phyloP scores from a whole-genome alignment of 1,140 invertebrate genomes.

The Meloidogyne hapla region DNA sequence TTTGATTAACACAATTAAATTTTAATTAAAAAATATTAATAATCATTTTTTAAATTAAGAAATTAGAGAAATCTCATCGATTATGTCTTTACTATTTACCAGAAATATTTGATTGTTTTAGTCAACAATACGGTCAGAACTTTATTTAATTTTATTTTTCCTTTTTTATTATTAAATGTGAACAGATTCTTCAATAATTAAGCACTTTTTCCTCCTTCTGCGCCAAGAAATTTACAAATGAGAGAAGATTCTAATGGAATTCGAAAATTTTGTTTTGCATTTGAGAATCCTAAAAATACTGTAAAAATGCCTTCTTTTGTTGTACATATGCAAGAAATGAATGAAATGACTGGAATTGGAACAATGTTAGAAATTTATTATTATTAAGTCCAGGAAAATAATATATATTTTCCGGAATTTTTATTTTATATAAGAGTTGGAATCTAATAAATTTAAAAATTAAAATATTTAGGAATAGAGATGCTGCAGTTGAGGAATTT shows the following conservation, averaged over 20 bases:
- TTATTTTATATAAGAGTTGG: too few relatives aligned
- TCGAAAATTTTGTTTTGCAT: conserved; percentile 21
- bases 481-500: conserved; percentile 5
- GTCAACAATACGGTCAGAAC: conserved; percentile 34
- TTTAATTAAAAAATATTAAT: too few relatives aligned
- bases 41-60: conserved; percentile 34
- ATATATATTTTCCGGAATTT: too few relatives aligned
- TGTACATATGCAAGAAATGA: conserved; percentile 9
- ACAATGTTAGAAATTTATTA: too few relatives aligned
- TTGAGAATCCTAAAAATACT: conserved; percentile 1
- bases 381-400: background rate
- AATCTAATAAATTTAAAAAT: too few relatives aligned
- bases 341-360: background rate
- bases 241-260: background rate
- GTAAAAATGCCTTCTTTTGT: background rate
- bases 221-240: conserved; percentile 34
- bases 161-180: background rate
- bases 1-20: too few relatives aligned
- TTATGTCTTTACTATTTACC: conserved; percentile 49
- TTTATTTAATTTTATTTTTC: background rate
- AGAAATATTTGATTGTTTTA: conserved; percentile 50
- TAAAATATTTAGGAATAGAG: conserved; percentile 4
- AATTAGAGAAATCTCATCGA: conserved; percentile 53
- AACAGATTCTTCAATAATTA: conserved; percentile 22
- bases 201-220: conserved; percentile 40